Base-by-base conservation (phyloP, 2,797 vertebrate genomes). In the Brachyrhaphis roseni region DNA sequence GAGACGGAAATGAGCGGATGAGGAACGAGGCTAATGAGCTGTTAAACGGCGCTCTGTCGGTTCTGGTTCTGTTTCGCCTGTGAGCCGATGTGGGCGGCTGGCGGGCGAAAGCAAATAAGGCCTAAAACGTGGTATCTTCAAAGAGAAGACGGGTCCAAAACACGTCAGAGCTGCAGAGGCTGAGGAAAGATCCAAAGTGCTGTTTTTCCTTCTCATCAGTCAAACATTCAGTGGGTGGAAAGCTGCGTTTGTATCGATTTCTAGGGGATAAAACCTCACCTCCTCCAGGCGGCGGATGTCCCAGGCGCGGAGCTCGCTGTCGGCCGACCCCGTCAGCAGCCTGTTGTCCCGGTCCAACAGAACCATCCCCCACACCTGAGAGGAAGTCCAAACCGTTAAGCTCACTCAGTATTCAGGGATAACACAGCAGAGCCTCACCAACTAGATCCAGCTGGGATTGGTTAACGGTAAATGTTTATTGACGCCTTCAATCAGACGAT, bases 281-380 rank as follows among this genome's bases (percentile, higher is more conserved):
- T 97, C 96, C 72, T 97, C 87, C 68, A 97, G 90, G 83, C 97
- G 97, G 0, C 43, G 41, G 78, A 99, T 93, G 90, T 97, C 96
- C 98, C 98, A 99, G 55, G 95, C 97, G 72, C 98, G 92, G 13
- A 99, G 97, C 77, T 99, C 98, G 77, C 98, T 99, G 96, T 99
- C 98, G 1, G 96, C 96, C 1, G 97, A 96, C 12, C 98, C 98
- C 0, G 98, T 98, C 64, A 99, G 82, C 86, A 99, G 93, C 75
- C 97, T 91, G 55, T 89, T 96, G 89, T 97, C 97, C 86, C 95
- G 84, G 0, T 98, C 97, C 75, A 98, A 79, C 87, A 99, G 91
- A 73, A 92, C 95, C 95, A 99, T 95, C 0, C 97, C 97, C 98
- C 98, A 99, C 28, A 99, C 97, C 98, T 99, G 5, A 49, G 55